Conservation (phyloP, 1,140 invertebrate species). For the Drosophila truncata region DNA sequence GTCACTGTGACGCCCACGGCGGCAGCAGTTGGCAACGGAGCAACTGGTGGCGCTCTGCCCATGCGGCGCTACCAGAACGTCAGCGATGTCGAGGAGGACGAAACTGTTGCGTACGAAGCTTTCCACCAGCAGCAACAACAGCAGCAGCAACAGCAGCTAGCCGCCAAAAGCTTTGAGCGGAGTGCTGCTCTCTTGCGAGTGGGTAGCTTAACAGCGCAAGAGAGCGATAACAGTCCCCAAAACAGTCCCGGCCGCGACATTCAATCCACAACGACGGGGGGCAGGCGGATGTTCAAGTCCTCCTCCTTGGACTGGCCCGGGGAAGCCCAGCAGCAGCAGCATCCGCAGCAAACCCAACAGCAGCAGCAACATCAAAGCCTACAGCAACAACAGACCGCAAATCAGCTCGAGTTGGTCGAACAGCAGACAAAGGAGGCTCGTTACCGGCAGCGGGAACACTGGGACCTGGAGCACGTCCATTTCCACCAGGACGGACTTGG, state of each 20-base stretch:
- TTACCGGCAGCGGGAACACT: slow-evolving; percentile 39
- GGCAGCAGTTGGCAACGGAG: slow-evolving; percentile 34
- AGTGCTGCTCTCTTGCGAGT: slow-evolving; percentile 61
- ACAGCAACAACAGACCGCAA: slow-evolving; percentile 44
- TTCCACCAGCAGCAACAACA: slow-evolving; percentile 60
- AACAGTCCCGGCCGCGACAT: slow-evolving; percentile 46
- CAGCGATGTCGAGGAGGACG: slow-evolving; percentile 59
- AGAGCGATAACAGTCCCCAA: slow-evolving; percentile 58
- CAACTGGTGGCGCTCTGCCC: slow-evolving; percentile 65
- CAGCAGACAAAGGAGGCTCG: slow-evolving; percentile 58
- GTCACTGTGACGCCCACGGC: slow-evolving; percentile 57
- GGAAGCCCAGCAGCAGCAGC: slow-evolving; percentile 28
- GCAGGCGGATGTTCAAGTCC: slow-evolving; percentile 60
- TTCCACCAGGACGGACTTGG: slow-evolving; percentile 40
- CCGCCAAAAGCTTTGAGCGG: slow-evolving; percentile 74
- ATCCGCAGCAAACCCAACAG: slow-evolving; percentile 16
- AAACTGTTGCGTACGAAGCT: slow-evolving; percentile 85
- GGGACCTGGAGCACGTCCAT: slow-evolving; percentile 41
- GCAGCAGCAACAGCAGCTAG: slow-evolving; percentile 8
- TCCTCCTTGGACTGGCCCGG: slow-evolving; percentile 57
- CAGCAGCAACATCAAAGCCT: slow-evolving; percentile 54
- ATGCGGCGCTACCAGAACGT: slow-evolving; percentile 53
- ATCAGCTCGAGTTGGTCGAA: slow-evolving; percentile 59
- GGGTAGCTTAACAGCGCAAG: slow-evolving; percentile 69
- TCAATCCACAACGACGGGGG: slow-evolving; percentile 49